Evolutionary conservation across 2,888 invertebrate genomes (phyloP), one percentile per base, ranked within the genome.

Genomic region (Standfussiana lucernea): DNA sequence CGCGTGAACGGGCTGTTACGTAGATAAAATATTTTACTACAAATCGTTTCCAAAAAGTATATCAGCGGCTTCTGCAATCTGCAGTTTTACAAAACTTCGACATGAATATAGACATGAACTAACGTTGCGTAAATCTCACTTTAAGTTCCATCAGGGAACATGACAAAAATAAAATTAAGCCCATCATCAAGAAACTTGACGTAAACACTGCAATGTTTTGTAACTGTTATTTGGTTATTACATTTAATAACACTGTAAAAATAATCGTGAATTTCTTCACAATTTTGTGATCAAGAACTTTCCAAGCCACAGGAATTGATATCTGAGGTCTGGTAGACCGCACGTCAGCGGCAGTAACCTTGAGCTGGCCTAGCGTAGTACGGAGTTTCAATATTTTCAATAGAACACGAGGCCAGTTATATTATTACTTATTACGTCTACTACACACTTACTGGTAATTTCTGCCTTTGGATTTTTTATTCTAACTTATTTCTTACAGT

Each of bases 121-220:
- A 24, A 18, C 0, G 7, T 84, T 84, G 42, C 37, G n/a, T 24
- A 66, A 77, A 69, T 53, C 47, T 28, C 35, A 75, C 67, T 71
- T 80, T 75, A 62, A 10, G 35, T 83, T 84, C 80, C 83, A 80
- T 74, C 71, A 80, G 32, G 11, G 37, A 68, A 69, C 67, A 68
- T 75, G 79, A 83, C 64, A 62, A 66, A 68, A 80, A 70, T 65
- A 71, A 65, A 77, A 83, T 77, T 73, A 80, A 77, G 67, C 11
- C 64, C 47, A 76, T 71, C 71, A 83, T 80, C 72, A 71, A 42
- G 42, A 84, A 84, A 74, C 62, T 72, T 18, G 35, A 72, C 4
- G 21, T n/a, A 40, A 42, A 24, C 32, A 78, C 32, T 53, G 66
- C 76, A 75, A 62, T 56, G 24, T 83, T 79, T 79, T 66, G 72